These are phyloP conservation scores for Eupristina koningsbergeri DNA, from an alignment of 1,140 invertebrate species.

Conservation along the genomic window DNA sequence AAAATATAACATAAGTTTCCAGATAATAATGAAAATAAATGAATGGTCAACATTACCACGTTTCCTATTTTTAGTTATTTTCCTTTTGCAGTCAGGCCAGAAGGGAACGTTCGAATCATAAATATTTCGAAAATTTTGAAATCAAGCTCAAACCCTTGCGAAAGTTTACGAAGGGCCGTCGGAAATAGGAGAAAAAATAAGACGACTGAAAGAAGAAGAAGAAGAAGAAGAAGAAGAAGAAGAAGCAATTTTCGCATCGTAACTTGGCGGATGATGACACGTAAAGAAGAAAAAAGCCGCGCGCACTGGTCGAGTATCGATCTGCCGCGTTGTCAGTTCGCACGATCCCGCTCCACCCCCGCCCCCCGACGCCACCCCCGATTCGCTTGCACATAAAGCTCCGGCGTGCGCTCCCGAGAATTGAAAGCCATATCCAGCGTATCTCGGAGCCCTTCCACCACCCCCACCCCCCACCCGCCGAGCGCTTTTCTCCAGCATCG, in stretches of 20 bases:
- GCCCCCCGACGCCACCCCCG: too few relatives aligned
- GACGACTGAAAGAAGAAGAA: not conserved
- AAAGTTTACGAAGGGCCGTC: too few relatives aligned
- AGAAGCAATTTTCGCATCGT: not conserved
- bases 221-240: not conserved
- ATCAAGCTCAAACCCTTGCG: too few relatives aligned
- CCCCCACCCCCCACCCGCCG: not conserved
- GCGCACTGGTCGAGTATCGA: constrained; percentile 12
- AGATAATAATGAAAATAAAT: too few relatives aligned
- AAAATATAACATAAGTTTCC: too few relatives aligned
- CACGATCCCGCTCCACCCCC: not conserved
- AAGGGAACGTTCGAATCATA: not conserved
- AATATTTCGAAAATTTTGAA: too few relatives aligned
- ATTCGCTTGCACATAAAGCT: constrained; percentile 12
- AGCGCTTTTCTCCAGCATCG: not conserved
- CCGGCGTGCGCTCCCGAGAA: constrained; percentile 12
- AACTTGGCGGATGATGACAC: not conserved
- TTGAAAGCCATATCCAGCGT: constrained; percentile 19
- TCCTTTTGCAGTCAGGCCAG: not conserved
- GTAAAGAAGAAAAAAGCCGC: not conserved
- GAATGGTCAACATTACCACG: too few relatives aligned
- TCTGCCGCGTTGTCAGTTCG: not conserved
- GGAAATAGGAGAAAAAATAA: not conserved
- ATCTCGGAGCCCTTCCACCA: not conserved
- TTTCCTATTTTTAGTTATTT: not conserved